These are phyloP conservation scores for Hypothenemus hampei DNA, from an alignment of 1,140 invertebrate genomes.

Conservation along the genomic window DNA sequence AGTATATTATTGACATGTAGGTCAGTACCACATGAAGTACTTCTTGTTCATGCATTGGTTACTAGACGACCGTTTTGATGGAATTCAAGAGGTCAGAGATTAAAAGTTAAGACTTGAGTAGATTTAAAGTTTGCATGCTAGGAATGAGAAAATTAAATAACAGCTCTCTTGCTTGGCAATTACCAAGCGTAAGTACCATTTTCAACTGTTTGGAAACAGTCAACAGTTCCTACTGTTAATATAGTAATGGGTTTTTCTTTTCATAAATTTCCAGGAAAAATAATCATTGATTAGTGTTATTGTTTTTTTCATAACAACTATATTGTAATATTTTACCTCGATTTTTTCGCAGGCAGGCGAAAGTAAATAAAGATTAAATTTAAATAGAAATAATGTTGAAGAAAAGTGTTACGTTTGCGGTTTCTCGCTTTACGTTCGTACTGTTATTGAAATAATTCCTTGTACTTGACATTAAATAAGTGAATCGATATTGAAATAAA, in stretches of 20 bases:
- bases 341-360: too few relatives aligned
- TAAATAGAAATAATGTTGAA: background rate
- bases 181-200: background rate
- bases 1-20: slow-evolving; percentile 8
- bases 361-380: background rate
- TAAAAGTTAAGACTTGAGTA: background rate
- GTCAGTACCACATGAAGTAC: background rate
- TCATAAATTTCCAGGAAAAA: too few relatives aligned
- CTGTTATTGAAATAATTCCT: background rate
- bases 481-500: slow-evolving; percentile 10
- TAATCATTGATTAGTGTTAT: too few relatives aligned
- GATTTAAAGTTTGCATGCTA: background rate
- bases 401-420: background rate
- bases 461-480: background rate
- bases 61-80: background rate
- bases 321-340: too few relatives aligned
- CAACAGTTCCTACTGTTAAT: background rate
- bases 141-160: background rate
- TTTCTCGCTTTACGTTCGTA: background rate
- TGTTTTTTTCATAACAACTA: too few relatives aligned
- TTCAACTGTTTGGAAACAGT: background rate
- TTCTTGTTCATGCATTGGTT: slow-evolving; percentile 4
- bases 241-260: background rate
- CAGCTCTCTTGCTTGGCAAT: background rate
- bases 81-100: background rate